A percentile compares a stretch with the other conserved stretches of the same genome.
Evolutionary conservation across 2,113 vertebrate species (phyloP).

Genomic region (Varanus salvator): DNA sequence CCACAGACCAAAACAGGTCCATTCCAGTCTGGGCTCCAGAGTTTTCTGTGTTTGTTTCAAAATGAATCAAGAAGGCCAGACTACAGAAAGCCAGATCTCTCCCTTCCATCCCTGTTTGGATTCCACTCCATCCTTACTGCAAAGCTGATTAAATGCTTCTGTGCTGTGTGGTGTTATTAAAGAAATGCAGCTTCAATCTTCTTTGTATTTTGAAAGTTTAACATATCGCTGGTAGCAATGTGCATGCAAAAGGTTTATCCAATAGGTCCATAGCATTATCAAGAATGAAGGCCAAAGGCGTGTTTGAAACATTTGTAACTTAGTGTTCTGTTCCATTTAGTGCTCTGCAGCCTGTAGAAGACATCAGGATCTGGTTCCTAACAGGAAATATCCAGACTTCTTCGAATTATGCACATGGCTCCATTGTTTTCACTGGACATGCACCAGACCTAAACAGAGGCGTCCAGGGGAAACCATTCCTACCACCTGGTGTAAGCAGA

Average conservation of each 20-base stretch:
- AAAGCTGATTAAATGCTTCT: conserved; percentile 1
- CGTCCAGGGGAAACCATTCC: not conserved
- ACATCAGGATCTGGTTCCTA: not conserved
- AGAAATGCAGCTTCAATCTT: not conserved
- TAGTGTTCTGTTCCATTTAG: not conserved
- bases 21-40: not conserved
- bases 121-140: not conserved
- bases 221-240: not conserved
- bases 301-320: not conserved
- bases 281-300: not conserved
- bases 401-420: not conserved
- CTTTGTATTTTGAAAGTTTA: not conserved
- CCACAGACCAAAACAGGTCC: not conserved
- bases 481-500: not conserved
- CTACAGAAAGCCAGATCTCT: not conserved
- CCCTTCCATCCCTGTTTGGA: not conserved
- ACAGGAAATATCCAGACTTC: not conserved
- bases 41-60: not conserved
- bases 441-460: conserved; percentile 21
- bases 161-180: not conserved
- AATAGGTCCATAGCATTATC: not conserved
- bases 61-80: not conserved
- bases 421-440: conserved; percentile 19
- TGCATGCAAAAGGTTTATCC: not conserved
- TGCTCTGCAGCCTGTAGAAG: not conserved